Evolutionary conservation across 2,113 vertebrate species (phyloP), one percentile per base, ranked within the genome.

Genomic region (Crotalus viridis): DNA sequence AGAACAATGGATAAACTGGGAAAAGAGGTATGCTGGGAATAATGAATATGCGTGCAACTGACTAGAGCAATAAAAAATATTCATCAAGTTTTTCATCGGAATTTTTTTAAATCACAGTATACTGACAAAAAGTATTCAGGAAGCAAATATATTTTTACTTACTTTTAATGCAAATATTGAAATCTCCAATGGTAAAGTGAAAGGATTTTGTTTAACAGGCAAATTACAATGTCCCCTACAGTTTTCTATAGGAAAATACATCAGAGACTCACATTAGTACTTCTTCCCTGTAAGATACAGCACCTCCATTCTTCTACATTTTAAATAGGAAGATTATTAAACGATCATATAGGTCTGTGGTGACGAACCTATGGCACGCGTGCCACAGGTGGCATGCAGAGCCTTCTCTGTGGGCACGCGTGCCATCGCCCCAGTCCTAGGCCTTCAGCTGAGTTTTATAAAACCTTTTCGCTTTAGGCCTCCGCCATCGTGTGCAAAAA

Each of bases 1-100:
- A 97, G 98, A 52, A 98, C 98, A 26, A 59, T 98, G 95, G 97
- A 98, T 96, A 94, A 97, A 69, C 92, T 98, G 97, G 98, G 98
- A 91, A 96, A 97, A 95, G 97, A 98, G 98, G 98, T 98, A 97
- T 94, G 95, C 59, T 93, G 1, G 93, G 92, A 91, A 87, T 85
- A 86, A 88, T 94, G 48, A 55, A 56, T 17, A 33, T n/a, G 15
- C 81, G 89, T 10, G 5, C 21, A 4, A n/a, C 10, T 24, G 55
- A 0, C 0, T 43, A 17, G 88, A 13, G 12, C 5, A 0, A 0
- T 19, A 5, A 92, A 64, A 87, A 87, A 0, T 88, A 57, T 89
- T 46, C 43, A 39, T 54, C 48, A 51, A 51, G 48, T 54, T 55
- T 56, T 56, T 89, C 74, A 39, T 88, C 24, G 24, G 24, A 22